phyloP scores from a whole-genome alignment of 1,140 invertebrate genomes.

The Hyphantria cunea region DNA sequence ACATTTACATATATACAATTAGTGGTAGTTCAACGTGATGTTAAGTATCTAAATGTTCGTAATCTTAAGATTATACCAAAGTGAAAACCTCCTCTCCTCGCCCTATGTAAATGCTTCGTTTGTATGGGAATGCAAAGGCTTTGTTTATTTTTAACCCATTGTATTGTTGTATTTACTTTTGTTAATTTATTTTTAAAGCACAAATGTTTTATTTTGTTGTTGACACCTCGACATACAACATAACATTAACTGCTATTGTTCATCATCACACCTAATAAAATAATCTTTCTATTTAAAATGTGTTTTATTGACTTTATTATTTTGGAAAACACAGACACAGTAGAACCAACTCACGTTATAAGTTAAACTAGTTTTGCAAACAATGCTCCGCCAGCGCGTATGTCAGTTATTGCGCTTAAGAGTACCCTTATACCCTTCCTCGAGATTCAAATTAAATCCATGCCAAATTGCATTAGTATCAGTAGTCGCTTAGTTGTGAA shows the following conservation, averaged over 20 bases:
- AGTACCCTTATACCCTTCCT: too few species aligned
- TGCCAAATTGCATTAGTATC: too few species aligned
- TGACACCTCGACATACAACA: constrained; percentile 69
- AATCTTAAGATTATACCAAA: constrained; percentile 40
- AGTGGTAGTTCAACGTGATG: constrained; percentile 26
- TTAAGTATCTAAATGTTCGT: constrained; percentile 29
- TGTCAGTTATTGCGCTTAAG: too few species aligned
- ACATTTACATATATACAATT: constrained; percentile 28
- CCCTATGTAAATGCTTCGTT: constrained; percentile 68
- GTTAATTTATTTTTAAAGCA: constrained; percentile 80
- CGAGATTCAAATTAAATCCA: too few species aligned
- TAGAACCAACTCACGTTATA: too few species aligned
- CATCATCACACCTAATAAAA: constrained; percentile 77
- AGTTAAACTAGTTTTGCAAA: too few species aligned
- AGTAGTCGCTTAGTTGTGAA: too few species aligned
- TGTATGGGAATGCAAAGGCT: constrained; percentile 47
- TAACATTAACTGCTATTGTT: constrained; percentile 77
- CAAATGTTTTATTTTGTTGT: constrained; percentile 78
- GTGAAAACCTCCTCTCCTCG: constrained; percentile 55
- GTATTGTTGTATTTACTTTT: constrained; percentile 72
- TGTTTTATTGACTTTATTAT: constrained; percentile 35
- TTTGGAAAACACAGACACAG: background rate
- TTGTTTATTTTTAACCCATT: constrained; percentile 62
- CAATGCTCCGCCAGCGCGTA: too few species aligned
- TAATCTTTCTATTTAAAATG: constrained; percentile 68